Evolutionary conservation across 2,113 vertebrate species (phyloP).

Genomic region (Poeciliopsis prolifica): DNA sequence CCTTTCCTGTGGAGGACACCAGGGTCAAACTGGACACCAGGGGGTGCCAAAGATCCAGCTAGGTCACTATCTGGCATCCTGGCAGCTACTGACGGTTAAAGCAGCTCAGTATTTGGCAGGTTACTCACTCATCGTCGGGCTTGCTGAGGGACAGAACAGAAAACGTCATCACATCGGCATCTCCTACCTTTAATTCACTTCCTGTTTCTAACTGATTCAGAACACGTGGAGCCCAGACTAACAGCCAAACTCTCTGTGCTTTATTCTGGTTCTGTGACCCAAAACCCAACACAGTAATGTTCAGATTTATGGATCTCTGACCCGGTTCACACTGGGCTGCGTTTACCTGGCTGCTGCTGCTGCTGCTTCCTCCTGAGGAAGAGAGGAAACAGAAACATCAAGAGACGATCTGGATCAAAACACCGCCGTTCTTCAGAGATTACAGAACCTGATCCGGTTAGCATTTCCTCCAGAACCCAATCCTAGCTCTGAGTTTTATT

Average conservation of each 20-base stretch:
- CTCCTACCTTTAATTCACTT: not conserved
- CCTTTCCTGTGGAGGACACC: slow-evolving; percentile 54
- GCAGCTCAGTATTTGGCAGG: slow-evolving; percentile 3
- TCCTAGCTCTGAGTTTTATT: too few species aligned
- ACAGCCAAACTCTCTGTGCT: not conserved
- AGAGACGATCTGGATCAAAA: not conserved
- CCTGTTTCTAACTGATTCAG: not conserved
- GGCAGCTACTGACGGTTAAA: not conserved
- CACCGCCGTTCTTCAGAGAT: too few species aligned
- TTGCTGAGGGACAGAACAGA: slow-evolving; percentile 57
- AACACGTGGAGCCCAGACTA: not conserved
- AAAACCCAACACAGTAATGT: not conserved
- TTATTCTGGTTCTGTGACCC: not conserved
- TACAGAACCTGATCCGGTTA: too few species aligned
- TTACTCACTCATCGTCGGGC: slow-evolving; percentile 73
- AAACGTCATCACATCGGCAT: not conserved
- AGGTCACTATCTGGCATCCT: not conserved
- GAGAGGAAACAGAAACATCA: not conserved
- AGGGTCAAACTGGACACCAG: not conserved
- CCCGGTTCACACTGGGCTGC: not conserved
- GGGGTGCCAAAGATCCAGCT: not conserved
- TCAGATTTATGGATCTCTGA: not conserved
- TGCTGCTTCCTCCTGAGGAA: slow-evolving; percentile 49
- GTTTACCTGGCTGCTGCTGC: slow-evolving; percentile 55
- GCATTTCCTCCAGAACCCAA: too few species aligned